These are phyloP conservation scores for Idaea straminata DNA, from an alignment of 2,888 invertebrate species.

Conservation along the genomic window DNA sequence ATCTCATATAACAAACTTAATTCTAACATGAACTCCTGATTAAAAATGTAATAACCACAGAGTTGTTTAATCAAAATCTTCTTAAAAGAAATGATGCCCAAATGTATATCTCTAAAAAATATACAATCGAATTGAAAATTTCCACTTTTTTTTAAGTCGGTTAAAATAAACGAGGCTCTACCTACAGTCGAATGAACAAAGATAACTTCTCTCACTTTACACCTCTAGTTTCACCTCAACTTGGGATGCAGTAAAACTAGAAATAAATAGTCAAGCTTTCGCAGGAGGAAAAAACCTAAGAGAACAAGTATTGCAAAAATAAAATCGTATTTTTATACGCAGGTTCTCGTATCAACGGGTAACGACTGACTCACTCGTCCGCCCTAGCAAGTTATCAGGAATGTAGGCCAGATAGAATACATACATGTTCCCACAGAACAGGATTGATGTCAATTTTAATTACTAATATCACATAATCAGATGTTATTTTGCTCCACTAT, in stretches of 20 bases:
- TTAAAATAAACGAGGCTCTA: background rate
- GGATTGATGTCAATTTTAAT: slow-evolving; percentile 40
- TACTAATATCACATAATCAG: too few species aligned
- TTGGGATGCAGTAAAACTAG: background rate
- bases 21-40: too few species aligned
- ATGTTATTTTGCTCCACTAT: slow-evolving; percentile 10
- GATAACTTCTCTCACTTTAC: background rate
- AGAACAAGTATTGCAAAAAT: slow-evolving; percentile 23
- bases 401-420: slow-evolving; percentile 52
- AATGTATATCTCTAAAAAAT: too few species aligned
- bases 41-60: too few species aligned
- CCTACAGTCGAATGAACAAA: background rate
- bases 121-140: background rate
- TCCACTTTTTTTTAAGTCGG: background rate
- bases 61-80: too few species aligned
- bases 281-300: slow-evolving; percentile 16
- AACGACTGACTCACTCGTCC: slow-evolving; percentile 65
- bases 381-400: slow-evolving; percentile 66
- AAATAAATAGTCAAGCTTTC: background rate
- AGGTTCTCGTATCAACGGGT: slow-evolving; percentile 35
- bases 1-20: too few species aligned
- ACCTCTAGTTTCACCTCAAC: background rate
- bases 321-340: slow-evolving; percentile 34
- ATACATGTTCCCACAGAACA: slow-evolving; percentile 54
- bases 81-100: too few species aligned